Conservation (phyloP, 2,113 vertebrate genomes). For the Eretmochelys imbricata region DNA sequence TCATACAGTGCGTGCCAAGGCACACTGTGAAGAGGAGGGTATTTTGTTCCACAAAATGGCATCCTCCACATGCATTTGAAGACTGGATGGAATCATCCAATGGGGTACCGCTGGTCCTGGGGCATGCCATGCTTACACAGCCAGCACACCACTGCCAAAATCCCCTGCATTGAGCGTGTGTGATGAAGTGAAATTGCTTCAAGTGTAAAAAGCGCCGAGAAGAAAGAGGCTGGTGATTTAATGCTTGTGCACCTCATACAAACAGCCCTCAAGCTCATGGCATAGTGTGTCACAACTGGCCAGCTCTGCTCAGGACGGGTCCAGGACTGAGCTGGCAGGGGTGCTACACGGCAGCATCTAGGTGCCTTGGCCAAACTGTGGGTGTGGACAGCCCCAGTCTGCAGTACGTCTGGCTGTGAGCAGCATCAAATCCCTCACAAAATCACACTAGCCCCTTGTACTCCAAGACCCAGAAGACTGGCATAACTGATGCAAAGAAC, state of each 20-base stretch:
- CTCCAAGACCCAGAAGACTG: rapidly evolving
- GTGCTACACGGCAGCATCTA: too few species aligned
- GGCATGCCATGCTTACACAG: background rate
- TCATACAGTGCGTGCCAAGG: background rate
- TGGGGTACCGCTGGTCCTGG: background rate
- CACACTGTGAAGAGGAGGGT: background rate
- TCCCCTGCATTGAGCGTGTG: background rate
- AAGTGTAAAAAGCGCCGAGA: background rate
- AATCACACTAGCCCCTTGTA: background rate
- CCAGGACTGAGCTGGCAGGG: background rate
- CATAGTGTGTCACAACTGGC: background rate
- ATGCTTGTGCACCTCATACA: background rate
- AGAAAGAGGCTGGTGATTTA: background rate
- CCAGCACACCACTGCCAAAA: background rate
- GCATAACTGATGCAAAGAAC: rapidly evolving
- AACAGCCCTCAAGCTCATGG: background rate
- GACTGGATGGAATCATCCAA: background rate
- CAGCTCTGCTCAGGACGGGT: background rate
- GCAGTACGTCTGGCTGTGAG: background rate
- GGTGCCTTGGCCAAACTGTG: rapidly evolving
- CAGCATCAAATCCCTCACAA: rapidly evolving
- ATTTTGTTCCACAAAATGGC: background rate
- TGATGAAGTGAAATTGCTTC: background rate
- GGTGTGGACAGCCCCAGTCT: rapidly evolving
- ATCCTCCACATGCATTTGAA: background rate